Conservation (phyloP, 1,140 invertebrate species). For the Zaprionus taronus region DNA sequence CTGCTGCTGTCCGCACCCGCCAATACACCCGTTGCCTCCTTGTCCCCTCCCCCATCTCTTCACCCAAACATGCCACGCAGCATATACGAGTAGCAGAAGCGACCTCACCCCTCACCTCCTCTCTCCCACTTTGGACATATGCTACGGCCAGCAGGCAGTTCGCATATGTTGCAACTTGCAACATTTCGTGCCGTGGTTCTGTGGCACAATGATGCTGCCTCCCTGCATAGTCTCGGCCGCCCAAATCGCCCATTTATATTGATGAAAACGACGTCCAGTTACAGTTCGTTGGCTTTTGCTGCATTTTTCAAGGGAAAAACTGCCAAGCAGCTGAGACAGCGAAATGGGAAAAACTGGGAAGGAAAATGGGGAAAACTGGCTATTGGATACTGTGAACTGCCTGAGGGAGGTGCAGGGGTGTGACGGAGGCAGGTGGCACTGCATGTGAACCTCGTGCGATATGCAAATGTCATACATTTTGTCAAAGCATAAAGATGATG, state of each 20-base stretch:
- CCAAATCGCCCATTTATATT: constrained; percentile 76
- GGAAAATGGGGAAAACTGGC: neutral
- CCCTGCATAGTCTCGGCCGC: constrained; percentile 43
- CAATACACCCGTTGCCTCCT: constrained; percentile 2
- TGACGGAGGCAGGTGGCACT: constrained; percentile 26
- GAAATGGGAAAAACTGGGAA: constrained; percentile 19
- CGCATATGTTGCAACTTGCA: constrained; percentile 78
- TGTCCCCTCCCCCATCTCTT: constrained; percentile 11
- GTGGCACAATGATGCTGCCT: constrained; percentile 38
- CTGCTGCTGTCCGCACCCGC: constrained; percentile 71
- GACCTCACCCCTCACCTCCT: neutral
- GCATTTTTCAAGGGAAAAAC: constrained; percentile 75
- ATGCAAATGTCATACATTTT: constrained; percentile 80
- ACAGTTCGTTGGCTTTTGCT: constrained; percentile 79
- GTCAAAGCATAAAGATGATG: constrained; percentile 82
- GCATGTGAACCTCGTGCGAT: constrained; percentile 45
- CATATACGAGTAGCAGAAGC: neutral
- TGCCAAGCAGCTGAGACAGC: constrained; percentile 42
- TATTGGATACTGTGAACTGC: constrained; percentile 17
- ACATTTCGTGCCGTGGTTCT: constrained; percentile 42
- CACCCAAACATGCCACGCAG: neutral
- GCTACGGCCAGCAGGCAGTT: constrained; percentile 48
- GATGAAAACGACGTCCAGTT: constrained; percentile 82
- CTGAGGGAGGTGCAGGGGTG: neutral
- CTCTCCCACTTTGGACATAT: constrained; percentile 34